Evolutionary conservation across 2,113 vertebrate species (phyloP).

Genomic region (Xiphophorus couchianus): DNA sequence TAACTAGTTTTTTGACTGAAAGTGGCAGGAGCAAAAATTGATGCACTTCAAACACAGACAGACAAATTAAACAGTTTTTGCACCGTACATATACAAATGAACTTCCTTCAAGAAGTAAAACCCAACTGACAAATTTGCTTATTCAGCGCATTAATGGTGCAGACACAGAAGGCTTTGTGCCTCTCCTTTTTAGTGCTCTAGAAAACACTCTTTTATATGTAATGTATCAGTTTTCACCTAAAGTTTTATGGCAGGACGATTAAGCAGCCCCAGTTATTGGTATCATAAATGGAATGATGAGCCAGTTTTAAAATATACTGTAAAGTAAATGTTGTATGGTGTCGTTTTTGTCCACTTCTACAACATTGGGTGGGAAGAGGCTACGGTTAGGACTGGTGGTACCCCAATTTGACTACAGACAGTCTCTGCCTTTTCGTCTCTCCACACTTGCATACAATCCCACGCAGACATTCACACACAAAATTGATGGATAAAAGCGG

Average conservation of each 20-base stretch:
- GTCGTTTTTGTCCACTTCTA: neutral
- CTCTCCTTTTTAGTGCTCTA: neutral
- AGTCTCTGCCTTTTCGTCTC: too few relatives aligned
- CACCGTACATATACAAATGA: slow-evolving; percentile 5
- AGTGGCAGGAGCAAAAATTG: neutral
- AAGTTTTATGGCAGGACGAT: neutral
- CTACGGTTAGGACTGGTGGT: neutral
- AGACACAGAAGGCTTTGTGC: slow-evolving; percentile 3
- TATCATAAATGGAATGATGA: neutral
- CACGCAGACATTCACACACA: neutral
- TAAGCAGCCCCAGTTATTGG: neutral
- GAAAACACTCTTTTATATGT: neutral
- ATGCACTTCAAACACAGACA: neutral
- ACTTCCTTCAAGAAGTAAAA: slow-evolving; percentile 8
- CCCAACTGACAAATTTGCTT: neutral
- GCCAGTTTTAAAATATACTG: neutral
- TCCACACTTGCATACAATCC: neutral
- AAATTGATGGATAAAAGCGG: neutral
- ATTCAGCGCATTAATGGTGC: neutral
- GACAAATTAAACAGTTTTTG: neutral
- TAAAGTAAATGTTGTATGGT: neutral
- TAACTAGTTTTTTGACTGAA: neutral
- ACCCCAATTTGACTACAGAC: neutral
- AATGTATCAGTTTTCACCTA: neutral
- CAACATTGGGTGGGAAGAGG: neutral